A percentile compares a stretch with the other conserved stretches of the same genome.
Conservation (phyloP, 1,140 invertebrate genomes). For the Formica exsecta region DNA sequence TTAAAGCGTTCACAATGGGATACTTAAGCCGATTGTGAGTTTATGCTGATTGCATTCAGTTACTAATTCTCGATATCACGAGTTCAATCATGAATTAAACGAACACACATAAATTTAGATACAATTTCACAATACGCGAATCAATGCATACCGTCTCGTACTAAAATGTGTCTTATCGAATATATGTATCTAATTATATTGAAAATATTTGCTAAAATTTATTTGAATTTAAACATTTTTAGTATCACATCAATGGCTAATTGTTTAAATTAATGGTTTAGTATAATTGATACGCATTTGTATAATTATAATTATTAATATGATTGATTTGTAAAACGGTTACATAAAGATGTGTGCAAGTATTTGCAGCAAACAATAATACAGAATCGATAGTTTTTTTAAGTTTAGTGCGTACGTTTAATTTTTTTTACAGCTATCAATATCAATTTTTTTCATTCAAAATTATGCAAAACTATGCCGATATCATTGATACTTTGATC, state of each 20-base stretch:
- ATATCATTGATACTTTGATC: constrained; percentile 10
- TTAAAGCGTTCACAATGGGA: constrained; percentile 45
- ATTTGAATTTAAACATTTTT: background rate
- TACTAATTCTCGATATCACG: constrained; percentile 3
- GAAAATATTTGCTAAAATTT: background rate
- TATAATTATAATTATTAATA: constrained; percentile 21
- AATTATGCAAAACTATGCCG: background rate
- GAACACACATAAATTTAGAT: constrained; percentile 6
- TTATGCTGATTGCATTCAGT: constrained; percentile 40
- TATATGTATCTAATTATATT: background rate
- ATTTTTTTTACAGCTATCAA: background rate
- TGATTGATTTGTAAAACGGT: background rate
- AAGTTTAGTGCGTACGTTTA: background rate
- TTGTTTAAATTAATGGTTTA: background rate
- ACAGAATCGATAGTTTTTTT: constrained; percentile 6
- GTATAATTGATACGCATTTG: background rate
- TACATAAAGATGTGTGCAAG: background rate
- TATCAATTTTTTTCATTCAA: background rate
- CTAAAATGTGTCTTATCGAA: background rate
- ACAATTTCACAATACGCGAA: constrained; percentile 3
- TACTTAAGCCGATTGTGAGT: constrained; percentile 33
- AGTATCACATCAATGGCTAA: background rate
- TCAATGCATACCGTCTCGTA: background rate
- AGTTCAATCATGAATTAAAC: constrained; percentile 7
- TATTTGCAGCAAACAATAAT: constrained; percentile 3